phyloP scores from a whole-genome alignment of 2,797 vertebrate species.

The Sternarchorhynchus goeldii region DNA sequence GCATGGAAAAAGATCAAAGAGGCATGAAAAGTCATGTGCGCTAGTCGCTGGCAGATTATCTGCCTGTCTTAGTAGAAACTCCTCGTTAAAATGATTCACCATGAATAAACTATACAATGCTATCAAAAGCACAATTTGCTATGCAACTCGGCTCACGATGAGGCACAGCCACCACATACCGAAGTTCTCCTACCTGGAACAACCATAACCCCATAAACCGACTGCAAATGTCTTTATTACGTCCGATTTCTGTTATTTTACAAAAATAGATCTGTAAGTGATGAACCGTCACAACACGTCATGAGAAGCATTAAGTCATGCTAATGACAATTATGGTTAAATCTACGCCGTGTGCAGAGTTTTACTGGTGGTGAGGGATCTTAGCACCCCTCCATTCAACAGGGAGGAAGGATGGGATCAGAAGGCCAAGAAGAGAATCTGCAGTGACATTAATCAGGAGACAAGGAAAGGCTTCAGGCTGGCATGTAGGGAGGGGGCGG shows the following conservation, averaged over 20 bases:
- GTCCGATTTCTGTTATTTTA: slow-evolving; percentile 48
- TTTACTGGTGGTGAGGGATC: slow-evolving; percentile 37
- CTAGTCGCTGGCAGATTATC: slow-evolving; percentile 36
- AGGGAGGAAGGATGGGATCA: slow-evolving; percentile 74
- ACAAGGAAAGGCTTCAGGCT: slow-evolving; percentile 77
- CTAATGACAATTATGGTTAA: slow-evolving; percentile 52
- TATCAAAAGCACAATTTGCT: slow-evolving; percentile 43
- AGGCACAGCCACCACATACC: slow-evolving; percentile 26
- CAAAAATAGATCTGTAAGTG: slow-evolving; percentile 60
- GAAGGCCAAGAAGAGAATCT: slow-evolving; percentile 72
- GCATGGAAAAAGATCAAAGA: slow-evolving; percentile 38
- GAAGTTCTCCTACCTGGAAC: slow-evolving; percentile 27
- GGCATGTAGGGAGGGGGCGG: slow-evolving; percentile 95
- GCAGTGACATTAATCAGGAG: slow-evolving; percentile 61
- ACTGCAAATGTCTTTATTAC: slow-evolving; percentile 14
- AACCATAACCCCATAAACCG: slow-evolving; percentile 12
- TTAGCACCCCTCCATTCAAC: slow-evolving; percentile 57
- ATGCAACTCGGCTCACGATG: slow-evolving; percentile 46
- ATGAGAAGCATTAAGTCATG: slow-evolving; percentile 51
- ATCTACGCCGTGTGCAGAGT: slow-evolving; percentile 54
- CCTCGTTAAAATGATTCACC: slow-evolving; percentile 42
- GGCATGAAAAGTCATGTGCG: slow-evolving; percentile 46
- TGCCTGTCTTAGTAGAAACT: slow-evolving; percentile 35
- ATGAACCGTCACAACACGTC: slow-evolving; percentile 43
- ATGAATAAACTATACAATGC: slow-evolving; percentile 52